Conservation (phyloP, 1,140 invertebrate genomes). For the Carposina sasakii region DNA sequence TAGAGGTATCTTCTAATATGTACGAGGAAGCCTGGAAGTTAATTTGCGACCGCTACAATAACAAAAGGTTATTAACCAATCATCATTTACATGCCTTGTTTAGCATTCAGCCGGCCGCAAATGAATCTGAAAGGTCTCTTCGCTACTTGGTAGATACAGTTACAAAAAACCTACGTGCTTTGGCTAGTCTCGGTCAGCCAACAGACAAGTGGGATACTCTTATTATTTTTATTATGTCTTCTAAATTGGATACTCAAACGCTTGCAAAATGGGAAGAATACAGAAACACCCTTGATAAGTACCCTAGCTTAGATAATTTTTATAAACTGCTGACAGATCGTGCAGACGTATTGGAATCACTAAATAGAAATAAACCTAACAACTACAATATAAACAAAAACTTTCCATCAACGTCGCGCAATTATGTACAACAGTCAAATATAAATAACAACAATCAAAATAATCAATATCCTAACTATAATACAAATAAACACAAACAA, state of each 20-base stretch:
- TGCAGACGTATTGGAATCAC: conserved; percentile 6
- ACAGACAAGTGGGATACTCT: not conserved
- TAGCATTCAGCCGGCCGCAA: not conserved
- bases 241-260: not conserved
- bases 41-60: conserved; percentile 3
- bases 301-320: conserved; percentile 7
- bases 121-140: not conserved
- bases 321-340: conserved; percentile 8
- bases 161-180: conserved; percentile 3
- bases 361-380: conserved; percentile 5
- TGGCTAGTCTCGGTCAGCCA: not conserved
- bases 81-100: not conserved
- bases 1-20: not conserved
- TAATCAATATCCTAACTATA: too few species aligned
- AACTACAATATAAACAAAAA: not conserved
- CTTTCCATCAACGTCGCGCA: not conserved
- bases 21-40: conserved; percentile 4
- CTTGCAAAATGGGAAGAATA: conserved; percentile 1
- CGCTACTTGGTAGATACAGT: not conserved
- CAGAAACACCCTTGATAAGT: not conserved
- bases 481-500: not conserved
- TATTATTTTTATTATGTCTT: conserved; percentile 1
- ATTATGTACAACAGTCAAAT: not conserved
- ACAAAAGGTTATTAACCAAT: not conserved
- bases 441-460: too few species aligned